Conservation (phyloP, 2,797 vertebrate species). For the Neosilurus mollespiculum region DNA sequence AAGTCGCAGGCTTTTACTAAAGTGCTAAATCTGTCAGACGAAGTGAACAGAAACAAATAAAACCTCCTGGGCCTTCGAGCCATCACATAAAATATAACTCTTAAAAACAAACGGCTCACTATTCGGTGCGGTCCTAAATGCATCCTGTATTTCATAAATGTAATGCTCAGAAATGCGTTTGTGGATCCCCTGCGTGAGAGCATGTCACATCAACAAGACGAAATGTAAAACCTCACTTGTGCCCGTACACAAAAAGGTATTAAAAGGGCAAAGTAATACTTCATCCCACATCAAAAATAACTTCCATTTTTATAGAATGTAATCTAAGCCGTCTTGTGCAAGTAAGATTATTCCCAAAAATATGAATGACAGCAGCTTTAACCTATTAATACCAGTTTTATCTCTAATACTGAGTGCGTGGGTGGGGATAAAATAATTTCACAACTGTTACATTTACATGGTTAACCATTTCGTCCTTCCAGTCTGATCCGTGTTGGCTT, state of each 20-base stretch:
- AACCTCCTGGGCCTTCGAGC: conserved; percentile 22
- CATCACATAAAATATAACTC: conserved; percentile 39
- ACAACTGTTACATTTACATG: neutral
- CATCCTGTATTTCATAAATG: conserved; percentile 16
- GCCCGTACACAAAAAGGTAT: conserved; percentile 21
- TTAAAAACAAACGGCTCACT: conserved; percentile 34
- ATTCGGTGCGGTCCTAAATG: conserved; percentile 16
- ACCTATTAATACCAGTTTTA: neutral
- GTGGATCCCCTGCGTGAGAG: conserved; percentile 7
- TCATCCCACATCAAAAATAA: conserved; percentile 45
- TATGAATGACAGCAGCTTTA: conserved; percentile 5
- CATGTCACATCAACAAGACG: conserved; percentile 22
- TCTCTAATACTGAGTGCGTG: neutral
- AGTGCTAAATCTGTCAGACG: conserved; percentile 41
- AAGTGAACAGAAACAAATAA: conserved; percentile 43
- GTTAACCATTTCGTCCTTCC: neutral
- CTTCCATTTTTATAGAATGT: neutral
- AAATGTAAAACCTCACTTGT: conserved; percentile 25
- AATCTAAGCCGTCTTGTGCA: conserved; percentile 11
- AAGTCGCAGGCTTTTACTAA: conserved; percentile 39
- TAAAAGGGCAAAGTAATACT: conserved; percentile 24
- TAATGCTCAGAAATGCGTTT: conserved; percentile 8
- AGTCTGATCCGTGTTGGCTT: too few relatives aligned
- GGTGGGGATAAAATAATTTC: conserved; percentile 15
- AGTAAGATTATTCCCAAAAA: neutral